Evolutionary conservation across 2,888 invertebrate species (phyloP), one percentile per base, ranked within the genome.

Genomic region (Eustalomyia histrio): DNA sequence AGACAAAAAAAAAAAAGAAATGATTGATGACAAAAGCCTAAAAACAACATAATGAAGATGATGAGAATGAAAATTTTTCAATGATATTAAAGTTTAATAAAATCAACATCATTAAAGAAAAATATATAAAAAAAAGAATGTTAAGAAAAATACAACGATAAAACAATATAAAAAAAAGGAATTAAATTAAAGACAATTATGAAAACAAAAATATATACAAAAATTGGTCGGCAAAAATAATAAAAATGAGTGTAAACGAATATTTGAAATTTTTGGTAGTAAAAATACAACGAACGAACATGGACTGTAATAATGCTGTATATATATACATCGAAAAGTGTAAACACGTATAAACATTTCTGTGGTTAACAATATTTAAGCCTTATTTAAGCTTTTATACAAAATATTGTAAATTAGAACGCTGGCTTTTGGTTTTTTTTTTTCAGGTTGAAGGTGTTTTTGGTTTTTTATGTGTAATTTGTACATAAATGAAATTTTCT

Each of bases 381-480:
- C 71, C 60, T 50, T 61, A 29, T 73, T 35, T 47, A 65, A 63
- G 61, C 57, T 67, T 81, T 78, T 81, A 14, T 81, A 78, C 74
- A 81, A 1, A 29, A 60, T 43, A 57, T 43, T 64, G 24, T 12
- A 55, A 52, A 60, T 58, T 61, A 65, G 16, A 39, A 68, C 47
- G 58, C 58, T 72, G 68, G 74, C 10, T 16, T n/a, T n/a, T n/a
- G n/a, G n/a, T n/a, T n/a, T n/a, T n/a, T 14, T 60, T 29, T 52
- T 29, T 29, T 18, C 33, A 47, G 29, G 50, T 12, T 71, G 57
- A 17, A 12, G 35, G n/a, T 75, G 74, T 16, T n/a, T n/a, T n/a
- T n/a, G 39, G 17, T 52, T 43, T 29, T 33, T 64, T 6, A 14
- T 65, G 24, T 60, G 29, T 65, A 65, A 8, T 69, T 39, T 76